Evolutionary conservation across 2,888 invertebrate species (phyloP), one percentile per base, ranked within the genome.

Genomic region (Mythimna pallens): DNA sequence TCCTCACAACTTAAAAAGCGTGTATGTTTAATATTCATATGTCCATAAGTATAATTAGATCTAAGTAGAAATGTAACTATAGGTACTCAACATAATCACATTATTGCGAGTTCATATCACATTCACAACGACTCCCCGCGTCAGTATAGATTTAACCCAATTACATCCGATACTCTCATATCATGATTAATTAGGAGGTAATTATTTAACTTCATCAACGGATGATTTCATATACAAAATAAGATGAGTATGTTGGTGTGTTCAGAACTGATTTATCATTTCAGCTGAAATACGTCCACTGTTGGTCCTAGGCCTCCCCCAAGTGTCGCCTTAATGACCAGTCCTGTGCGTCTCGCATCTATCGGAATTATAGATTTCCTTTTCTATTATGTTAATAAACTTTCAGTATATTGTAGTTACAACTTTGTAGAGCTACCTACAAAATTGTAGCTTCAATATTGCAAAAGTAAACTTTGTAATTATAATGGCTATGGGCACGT

Each of bases 81-180:
- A n/a, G n/a, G n/a, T n/a, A n/a, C 22, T 43, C 62, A 64, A 10
- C 36, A 25, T 65, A 52, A 65, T 52, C 40, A 43, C 8, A 40
- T 12, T n/a, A 54, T 72, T 22, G 14, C 34, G 30, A 62, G 25
- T 55, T 63, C 34, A 63, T 36, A 34, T 71, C 6, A 20, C 40
- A 61, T 22, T n/a, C 34, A 25, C 12, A 25, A n/a, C 17, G 10
- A 17, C 6, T n/a, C n/a, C 6, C 14, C n/a, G 34, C 9, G 34
- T 25, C 14, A 14, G 25, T 55, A 40, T 20, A 30, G 50, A 30
- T 30, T n/a, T n/a, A n/a, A n/a, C n/a, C 17, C 20, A 40, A 66
- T 72, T 34, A 62, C 25, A 61, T 22, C 20, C 52, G 22, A 25
- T 12, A 25, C 3, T 30, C 22, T 57, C 25, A 14, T 22, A 6